Percentiles rank a stretch among this genome's conserved stretches.
Conservation (phyloP, 2,888 invertebrate species). For the Melolontha melolontha region DNA sequence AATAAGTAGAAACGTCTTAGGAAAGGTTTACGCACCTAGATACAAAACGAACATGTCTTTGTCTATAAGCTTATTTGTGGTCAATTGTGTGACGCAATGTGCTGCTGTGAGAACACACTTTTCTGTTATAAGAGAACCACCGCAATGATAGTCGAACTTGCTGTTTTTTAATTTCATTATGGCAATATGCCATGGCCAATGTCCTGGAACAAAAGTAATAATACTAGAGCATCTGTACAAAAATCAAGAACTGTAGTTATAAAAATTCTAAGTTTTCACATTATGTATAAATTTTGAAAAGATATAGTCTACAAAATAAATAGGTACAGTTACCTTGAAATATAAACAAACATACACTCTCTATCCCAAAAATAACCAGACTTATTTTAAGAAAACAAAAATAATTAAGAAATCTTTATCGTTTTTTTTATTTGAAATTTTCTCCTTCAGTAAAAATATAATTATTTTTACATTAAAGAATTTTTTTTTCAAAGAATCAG, state of each 20-base stretch:
- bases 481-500: too few species aligned
- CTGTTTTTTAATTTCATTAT: conserved; percentile 68
- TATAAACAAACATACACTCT: too few species aligned
- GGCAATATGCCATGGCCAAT: conserved; percentile 75
- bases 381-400: too few species aligned
- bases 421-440: too few species aligned
- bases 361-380: too few species aligned
- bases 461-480: too few species aligned
- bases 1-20: background rate
- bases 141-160: conserved; percentile 60
- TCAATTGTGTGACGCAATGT: conserved; percentile 60
- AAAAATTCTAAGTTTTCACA: too few species aligned
- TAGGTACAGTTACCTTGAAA: too few species aligned
- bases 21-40: conserved; percentile 56
- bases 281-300: too few species aligned
- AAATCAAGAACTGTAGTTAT: background rate
- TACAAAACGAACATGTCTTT: conserved; percentile 59
- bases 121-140: conserved; percentile 58
- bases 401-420: too few species aligned
- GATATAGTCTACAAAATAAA: too few species aligned
- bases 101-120: conserved; percentile 60
- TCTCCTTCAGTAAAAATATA: too few species aligned
- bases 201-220: conserved; percentile 40
- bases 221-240: background rate
- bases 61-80: conserved; percentile 56